Evolutionary conservation across 2,888 invertebrate species (phyloP).

Genomic region (Drosophila kambysellisi): DNA sequence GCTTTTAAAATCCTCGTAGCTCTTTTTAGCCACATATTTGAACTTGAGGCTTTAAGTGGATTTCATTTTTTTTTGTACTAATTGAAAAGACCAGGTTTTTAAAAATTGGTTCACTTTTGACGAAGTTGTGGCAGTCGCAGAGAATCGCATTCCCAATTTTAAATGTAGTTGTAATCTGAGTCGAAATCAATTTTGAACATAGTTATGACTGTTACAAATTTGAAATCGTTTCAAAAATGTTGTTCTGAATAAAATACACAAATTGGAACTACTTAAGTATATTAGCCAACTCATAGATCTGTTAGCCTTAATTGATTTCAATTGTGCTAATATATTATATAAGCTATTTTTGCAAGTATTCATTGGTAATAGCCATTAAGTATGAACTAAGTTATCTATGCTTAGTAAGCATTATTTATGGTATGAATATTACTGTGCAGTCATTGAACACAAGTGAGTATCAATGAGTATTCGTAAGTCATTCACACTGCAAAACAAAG

Average conservation of each 20-base stretch:
- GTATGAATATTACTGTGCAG: neutral
- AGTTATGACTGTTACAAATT: too few species aligned
- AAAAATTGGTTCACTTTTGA: neutral
- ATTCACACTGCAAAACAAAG: conserved; percentile 20
- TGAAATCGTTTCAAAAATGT: too few species aligned
- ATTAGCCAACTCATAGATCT: neutral
- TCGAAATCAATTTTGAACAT: neutral
- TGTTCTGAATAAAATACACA: too few species aligned
- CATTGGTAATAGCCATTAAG: neutral
- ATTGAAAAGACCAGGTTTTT: neutral
- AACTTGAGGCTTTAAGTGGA: neutral
- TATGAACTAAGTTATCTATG: neutral
- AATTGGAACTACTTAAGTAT: neutral
- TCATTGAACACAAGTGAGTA: neutral
- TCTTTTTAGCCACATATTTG: neutral
- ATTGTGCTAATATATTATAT: neutral
- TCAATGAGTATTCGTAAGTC: neutral
- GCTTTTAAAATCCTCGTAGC: neutral
- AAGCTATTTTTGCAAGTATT: neutral
- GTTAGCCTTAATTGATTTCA: neutral
- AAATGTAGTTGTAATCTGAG: neutral
- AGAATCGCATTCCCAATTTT: neutral
- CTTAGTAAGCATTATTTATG: neutral
- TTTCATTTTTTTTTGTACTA: too few species aligned
- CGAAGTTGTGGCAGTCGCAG: neutral